These are phyloP conservation scores for Hemicentrotus pulcherrimus DNA, from an alignment of 35 echinoderm and acorn worm genomes.

Conservation along the genomic window DNA sequence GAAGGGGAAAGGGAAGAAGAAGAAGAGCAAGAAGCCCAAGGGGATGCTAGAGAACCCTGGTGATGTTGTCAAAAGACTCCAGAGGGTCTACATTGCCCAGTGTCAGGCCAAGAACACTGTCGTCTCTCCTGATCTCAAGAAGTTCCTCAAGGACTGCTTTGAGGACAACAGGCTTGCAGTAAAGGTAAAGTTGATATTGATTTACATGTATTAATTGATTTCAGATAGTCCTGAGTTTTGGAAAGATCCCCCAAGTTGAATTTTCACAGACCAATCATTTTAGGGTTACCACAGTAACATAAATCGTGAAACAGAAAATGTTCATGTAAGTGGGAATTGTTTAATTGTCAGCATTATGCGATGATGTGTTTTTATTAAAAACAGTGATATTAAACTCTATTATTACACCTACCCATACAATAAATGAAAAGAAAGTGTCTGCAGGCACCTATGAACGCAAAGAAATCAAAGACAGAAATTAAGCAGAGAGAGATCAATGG, in stretches of 20 bases:
- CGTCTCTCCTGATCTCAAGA: conserved; percentile 81
- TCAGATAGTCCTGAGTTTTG: not conserved
- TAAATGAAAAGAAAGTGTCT: too few species aligned
- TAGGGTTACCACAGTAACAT: too few species aligned
- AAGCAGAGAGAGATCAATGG: too few species aligned
- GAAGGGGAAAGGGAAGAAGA: conserved; percentile 78
- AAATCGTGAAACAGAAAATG: too few species aligned
- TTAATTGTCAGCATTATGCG: too few species aligned
- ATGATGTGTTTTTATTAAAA: too few species aligned
- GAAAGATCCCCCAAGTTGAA: not conserved
- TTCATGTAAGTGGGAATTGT: too few species aligned
- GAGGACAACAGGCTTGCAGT: conserved; percentile 91
- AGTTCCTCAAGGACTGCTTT: conserved; percentile 79
- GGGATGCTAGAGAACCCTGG: conserved; percentile 86
- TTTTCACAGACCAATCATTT: too few species aligned
- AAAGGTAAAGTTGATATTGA: conserved; percentile 63
- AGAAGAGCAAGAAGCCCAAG: conserved; percentile 88
- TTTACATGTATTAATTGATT: not conserved
- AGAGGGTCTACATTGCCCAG: conserved; percentile 75
- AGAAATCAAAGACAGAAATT: too few species aligned
- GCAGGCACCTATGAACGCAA: too few species aligned
- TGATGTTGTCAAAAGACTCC: conserved; percentile 79
- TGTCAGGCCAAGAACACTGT: conserved; percentile 75
- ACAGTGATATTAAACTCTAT: too few species aligned
- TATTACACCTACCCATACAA: too few species aligned